phyloP scores from a whole-genome alignment of 2,888 invertebrate species.

The Lamellibrachia satsuma region DNA sequence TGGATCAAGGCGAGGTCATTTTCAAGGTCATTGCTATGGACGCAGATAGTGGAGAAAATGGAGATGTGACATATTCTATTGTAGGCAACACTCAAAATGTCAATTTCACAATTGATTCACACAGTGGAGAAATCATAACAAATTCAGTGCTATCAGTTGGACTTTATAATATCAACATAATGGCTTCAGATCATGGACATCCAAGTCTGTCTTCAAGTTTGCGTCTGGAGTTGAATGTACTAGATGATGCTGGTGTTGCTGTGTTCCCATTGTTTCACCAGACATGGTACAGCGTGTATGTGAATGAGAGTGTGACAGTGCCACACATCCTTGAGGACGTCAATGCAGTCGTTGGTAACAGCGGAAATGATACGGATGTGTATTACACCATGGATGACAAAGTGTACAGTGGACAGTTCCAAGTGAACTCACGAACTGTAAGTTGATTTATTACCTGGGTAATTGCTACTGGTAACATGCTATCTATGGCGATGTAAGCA shows the following conservation, averaged over 20 bases:
- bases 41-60: constrained; percentile 24
- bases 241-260: not conserved
- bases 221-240: constrained; percentile 22
- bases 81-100: not conserved
- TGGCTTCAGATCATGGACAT: constrained; percentile 27
- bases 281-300: constrained; percentile 23
- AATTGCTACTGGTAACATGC: no score
- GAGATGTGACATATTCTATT: constrained; percentile 26
- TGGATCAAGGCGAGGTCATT: not conserved
- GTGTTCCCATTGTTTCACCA: constrained; percentile 27
- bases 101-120: constrained; percentile 26
- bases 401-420: not conserved
- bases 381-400: constrained; percentile 23
- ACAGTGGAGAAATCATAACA: constrained; percentile 27
- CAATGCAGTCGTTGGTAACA: constrained; percentile 24
- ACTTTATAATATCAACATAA: constrained; percentile 23
- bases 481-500: no score
- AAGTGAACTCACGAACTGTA: not conserved
- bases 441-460: not conserved
- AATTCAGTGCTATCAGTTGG: not conserved
- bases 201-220: constrained; percentile 24
- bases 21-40: constrained; percentile 29
- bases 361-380: constrained; percentile 20
- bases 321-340: constrained; percentile 25
- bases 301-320: constrained; percentile 21